A percentile compares a stretch with the other conserved stretches of the same genome.
phyloP scores from a whole-genome alignment of 2,888 invertebrate species.

The Drosophila suboccidentalis region DNA sequence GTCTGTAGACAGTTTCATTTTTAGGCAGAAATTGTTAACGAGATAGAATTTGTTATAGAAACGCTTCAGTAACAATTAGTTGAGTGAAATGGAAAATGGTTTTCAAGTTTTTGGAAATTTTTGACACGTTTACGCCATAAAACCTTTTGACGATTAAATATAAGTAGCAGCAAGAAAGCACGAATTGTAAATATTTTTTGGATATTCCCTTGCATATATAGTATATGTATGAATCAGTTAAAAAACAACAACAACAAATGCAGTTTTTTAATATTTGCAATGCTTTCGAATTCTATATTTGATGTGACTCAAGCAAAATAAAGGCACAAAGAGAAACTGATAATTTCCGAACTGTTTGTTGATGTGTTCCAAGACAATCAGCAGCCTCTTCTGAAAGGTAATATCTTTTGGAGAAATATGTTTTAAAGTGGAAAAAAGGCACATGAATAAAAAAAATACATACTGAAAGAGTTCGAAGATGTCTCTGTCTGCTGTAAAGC shows the following conservation, averaged over 20 bases:
- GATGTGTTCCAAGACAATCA: background rate
- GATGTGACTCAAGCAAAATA: conserved; percentile 12
- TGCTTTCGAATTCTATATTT: conserved; percentile 33
- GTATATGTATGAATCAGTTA: conserved; percentile 9
- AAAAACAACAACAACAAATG: conserved; percentile 20
- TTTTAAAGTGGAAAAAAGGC: background rate
- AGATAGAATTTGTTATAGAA: conserved; percentile 4
- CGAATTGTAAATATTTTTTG: conserved; percentile 2
- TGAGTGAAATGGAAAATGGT: background rate
- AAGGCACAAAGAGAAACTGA: conserved; percentile 5
- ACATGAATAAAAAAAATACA: background rate
- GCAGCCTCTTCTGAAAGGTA: background rate
- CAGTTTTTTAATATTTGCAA: conserved; percentile 45
- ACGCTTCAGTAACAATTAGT: background rate
- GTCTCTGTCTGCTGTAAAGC: too few species aligned
- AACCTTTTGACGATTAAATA: conserved; percentile 5
- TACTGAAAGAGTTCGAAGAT: too few species aligned
- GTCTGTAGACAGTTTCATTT: background rate
- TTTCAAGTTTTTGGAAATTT: background rate
- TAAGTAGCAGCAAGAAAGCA: conserved; percentile 5
- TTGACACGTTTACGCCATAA: conserved; percentile 14
- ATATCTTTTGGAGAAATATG: background rate
- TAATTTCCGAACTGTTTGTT: background rate
- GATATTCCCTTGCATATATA: conserved; percentile 2
- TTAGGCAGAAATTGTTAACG: conserved; percentile 2